A percentile compares a stretch with the other conserved stretches of the same genome.
Conservation (phyloP, 1,140 invertebrate species). For the Polyergus mexicanus region DNA sequence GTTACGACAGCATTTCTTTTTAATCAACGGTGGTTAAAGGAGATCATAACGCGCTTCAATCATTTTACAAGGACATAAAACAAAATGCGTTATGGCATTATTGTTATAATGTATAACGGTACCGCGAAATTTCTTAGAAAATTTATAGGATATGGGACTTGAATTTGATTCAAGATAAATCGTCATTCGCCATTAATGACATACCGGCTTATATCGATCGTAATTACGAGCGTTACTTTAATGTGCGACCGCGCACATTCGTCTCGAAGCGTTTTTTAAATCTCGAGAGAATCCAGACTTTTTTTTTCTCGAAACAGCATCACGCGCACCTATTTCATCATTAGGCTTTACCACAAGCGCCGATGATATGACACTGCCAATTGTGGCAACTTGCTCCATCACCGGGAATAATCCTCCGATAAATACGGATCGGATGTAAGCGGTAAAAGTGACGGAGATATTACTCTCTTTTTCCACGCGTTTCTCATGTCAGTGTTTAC, state of each 20-base stretch:
- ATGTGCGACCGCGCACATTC: background rate
- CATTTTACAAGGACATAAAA: background rate
- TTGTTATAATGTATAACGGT: constrained; percentile 16
- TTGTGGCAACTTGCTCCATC: constrained; percentile 57
- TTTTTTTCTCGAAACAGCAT: background rate
- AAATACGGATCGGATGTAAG: constrained; percentile 1
- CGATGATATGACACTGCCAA: constrained; percentile 61
- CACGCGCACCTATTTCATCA: constrained; percentile 56
- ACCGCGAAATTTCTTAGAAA: constrained; percentile 29
- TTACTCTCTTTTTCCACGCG: constrained; percentile 43
- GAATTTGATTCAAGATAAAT: constrained; percentile 20
- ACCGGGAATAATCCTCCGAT: constrained; percentile 42
- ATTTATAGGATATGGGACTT: background rate
- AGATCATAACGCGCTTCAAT: background rate
- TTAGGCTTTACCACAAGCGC: constrained; percentile 54
- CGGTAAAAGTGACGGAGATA: constrained; percentile 40
- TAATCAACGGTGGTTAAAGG: background rate
- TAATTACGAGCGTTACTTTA: constrained; percentile 32
- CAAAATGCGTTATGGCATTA: constrained; percentile 60
- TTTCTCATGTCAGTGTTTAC: constrained; percentile 34
- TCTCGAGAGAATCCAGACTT: background rate
- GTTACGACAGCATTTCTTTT: background rate
- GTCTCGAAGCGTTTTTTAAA: constrained; percentile 7
- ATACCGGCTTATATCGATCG: background rate
- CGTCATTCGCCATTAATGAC: background rate